Conservation (phyloP, 2,113 vertebrate genomes). For the Loxodonta africana region DNA sequence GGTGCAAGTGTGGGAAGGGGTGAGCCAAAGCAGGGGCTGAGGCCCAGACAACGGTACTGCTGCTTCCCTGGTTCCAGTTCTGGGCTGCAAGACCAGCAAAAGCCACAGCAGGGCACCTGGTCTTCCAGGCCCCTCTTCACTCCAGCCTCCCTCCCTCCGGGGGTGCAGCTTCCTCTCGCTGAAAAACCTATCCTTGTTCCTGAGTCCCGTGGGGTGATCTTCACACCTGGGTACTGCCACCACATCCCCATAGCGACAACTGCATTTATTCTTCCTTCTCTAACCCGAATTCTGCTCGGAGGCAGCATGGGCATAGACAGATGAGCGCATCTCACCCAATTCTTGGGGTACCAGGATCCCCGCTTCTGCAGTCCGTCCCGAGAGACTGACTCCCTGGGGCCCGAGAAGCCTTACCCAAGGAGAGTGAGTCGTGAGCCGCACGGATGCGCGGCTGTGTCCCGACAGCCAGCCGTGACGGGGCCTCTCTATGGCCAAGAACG, state of each 20-base stretch:
- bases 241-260: accelerated
- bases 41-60: accelerated
- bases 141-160: conserved; percentile 85
- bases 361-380: accelerated
- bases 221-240: too few species aligned
- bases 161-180: conserved; percentile 87
- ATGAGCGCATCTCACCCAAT: background rate
- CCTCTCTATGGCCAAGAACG: background rate
- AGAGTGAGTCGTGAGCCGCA: background rate
- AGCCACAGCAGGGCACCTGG: conserved; percentile 87
- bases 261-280: background rate
- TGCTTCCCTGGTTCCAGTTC: background rate
- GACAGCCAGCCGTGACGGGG: background rate
- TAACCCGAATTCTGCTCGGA: background rate
- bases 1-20: background rate
- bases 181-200: conserved; percentile 69
- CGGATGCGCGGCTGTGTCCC: background rate
- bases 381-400: too few species aligned
- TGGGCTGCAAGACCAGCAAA: conserved; percentile 86
- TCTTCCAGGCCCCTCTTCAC: conserved; percentile 80
- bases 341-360: background rate
- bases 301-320: background rate
- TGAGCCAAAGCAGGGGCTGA: background rate
- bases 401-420: background rate
- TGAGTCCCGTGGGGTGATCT: background rate